Evolutionary conservation across 1,140 invertebrate genomes (phyloP), one percentile per base, ranked within the genome.

Genomic region (Drosophila malerkotliana): DNA sequence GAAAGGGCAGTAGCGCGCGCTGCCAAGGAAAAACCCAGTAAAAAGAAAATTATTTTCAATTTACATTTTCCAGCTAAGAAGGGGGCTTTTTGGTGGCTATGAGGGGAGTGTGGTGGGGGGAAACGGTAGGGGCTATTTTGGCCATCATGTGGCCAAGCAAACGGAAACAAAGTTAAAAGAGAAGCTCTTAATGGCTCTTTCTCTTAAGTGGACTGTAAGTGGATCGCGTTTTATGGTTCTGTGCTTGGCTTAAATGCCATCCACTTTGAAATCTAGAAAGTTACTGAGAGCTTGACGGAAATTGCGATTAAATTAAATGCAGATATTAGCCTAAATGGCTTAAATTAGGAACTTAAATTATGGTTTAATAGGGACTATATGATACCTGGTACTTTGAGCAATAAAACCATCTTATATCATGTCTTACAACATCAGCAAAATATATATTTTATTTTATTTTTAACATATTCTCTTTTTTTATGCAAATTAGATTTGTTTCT

Each of bases 401-500:
- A 32, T 55, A 48, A 74, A 72, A 64, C 28, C 30, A 10, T 8
- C 15, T 1, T 15, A 9, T 48, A 41, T 53, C 18, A 9, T 26
- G 47, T 39, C 37, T 41, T 66, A 74, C 61, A 66, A 74, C 61
- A 64, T 66, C 72, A 53, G 48, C 72, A 75, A 64, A 66, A 64
- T 74, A 57, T 64, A 66, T 76, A 45, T 49, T 68, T 56, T 58
- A 68, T 15, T 24, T 45, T 15, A 73, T 68, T 61, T 74, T 52
- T 56, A 64, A 34, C 49, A 0, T 56, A 71, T 63, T 68, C 77
- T 60, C 39, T 44, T 56, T 59, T 44, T 56, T 59, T 77, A 63
- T 77, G 73, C 82, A 87, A 81, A 87, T 87, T 62, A 37, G 52
- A 71, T 87, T 81, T 85, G 73, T 67, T 58, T 75, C 28, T 74